Conservation (phyloP, 2,797 vertebrate genomes). For the Syngnathus acus region DNA sequence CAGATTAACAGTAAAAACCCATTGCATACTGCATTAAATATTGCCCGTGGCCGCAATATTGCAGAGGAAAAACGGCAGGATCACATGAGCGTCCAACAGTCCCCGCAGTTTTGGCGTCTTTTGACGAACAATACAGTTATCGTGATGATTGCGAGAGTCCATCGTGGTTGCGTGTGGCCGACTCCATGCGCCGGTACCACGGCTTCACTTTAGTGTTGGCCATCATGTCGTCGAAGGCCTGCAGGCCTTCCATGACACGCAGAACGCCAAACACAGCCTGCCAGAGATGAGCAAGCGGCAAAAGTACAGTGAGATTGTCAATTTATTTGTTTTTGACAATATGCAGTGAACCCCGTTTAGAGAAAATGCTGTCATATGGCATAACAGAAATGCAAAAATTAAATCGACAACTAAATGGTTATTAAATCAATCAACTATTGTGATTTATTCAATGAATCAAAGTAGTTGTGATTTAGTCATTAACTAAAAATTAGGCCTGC, state of each 20-base stretch:
- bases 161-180: constrained; percentile 54
- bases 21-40: neutral
- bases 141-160: neutral
- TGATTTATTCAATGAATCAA: too few relatives aligned
- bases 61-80: neutral
- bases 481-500: too few relatives aligned
- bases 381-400: too few relatives aligned
- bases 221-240: constrained; percentile 94
- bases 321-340: neutral
- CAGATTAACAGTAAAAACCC: neutral
- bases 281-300: neutral
- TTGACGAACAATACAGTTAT: neutral
- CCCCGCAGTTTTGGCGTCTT: neutral
- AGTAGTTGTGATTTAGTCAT: too few relatives aligned
- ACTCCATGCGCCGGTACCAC: constrained; percentile 87
- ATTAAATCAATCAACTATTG: too few relatives aligned
- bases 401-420: too few relatives aligned
- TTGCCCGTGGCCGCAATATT: neutral
- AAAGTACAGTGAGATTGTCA: neutral
- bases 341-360: neutral
- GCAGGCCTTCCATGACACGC: constrained; percentile 89
- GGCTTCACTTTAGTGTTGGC: constrained; percentile 78
- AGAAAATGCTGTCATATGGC: too few relatives aligned
- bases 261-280: constrained; percentile 92
- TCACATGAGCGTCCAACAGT: too few relatives aligned